Evolutionary conservation across 2,113 vertebrate species (phyloP).

Genomic region (Egretta garzetta): DNA sequence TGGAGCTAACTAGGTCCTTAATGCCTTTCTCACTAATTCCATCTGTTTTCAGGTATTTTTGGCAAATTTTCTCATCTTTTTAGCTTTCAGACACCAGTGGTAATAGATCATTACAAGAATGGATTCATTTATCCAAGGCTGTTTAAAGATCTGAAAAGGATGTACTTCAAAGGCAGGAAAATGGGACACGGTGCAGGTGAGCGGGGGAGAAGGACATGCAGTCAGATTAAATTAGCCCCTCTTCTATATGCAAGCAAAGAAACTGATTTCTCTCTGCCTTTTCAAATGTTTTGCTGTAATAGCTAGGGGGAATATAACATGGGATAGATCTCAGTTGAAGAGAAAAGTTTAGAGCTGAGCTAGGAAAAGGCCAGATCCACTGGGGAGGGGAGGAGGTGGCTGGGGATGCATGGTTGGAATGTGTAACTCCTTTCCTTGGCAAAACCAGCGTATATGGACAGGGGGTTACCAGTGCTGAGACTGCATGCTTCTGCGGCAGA

Average conservation of each 20-base stretch:
- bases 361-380: neutral
- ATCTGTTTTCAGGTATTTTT: neutral
- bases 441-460: neutral
- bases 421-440: neutral
- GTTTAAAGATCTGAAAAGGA: neutral
- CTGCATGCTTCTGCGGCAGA: neutral
- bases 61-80: neutral
- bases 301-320: neutral
- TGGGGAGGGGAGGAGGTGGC: neutral
- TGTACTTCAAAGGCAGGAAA: neutral
- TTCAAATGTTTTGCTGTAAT: neutral
- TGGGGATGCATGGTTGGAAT: neutral
- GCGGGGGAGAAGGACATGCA: accelerated
- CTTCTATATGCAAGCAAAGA: neutral
- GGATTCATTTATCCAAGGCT: neutral
- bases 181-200: neutral
- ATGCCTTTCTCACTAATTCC: neutral
- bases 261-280: neutral
- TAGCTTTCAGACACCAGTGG: neutral
- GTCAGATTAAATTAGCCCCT: neutral
- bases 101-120: neutral
- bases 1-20: neutral
- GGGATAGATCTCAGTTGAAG: neutral
- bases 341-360: neutral
- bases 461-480: neutral